Base-by-base conservation (phyloP, 2,797 vertebrate species). In the Fringilla coelebs region DNA sequence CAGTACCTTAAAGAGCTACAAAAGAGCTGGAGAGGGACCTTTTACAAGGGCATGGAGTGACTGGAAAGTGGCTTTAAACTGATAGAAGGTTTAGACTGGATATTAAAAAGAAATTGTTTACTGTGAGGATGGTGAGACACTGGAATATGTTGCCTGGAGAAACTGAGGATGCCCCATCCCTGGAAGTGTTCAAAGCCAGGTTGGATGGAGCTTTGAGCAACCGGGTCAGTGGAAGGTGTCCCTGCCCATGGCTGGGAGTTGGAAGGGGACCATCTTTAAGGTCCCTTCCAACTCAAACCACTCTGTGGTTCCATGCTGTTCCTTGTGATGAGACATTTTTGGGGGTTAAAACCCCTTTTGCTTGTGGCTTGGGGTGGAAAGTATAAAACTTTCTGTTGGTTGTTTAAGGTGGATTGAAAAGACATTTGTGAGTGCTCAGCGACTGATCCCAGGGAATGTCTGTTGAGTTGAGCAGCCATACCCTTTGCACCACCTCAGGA, bases 371-470 rank as follows among this genome's bases (percentile, higher is more conserved):
- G 12, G 3, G 28, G 17, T 55, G 13, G 41, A 31, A 87, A 46
- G 31, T 34, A 12, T 62, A 43, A 52, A 81, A n/a, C 34, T 63
- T 86, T 17, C 45, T 81, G 26, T 62, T 81, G 36, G 6, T 76
- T 88, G 20, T 62, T 81, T 34, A 61, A n/a, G 31, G 10, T 63
- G 45, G 25, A 32, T 75, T 71, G 63, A 71, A 61, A 74, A 61
- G 21, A 24, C 6, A 1, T 76, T 60, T 45, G 3, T 70, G 45
- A 71, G 14, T 0, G 0, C 25, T 82, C 0, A 0, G 11, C 73
- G 31, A 71, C 45, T 19, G 25, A 20, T 82, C n/a, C 17, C 25
- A 10, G 11, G 79, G 43, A 58, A 41, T 3, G 7, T 51, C 29
- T 65, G 11, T 63, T 51, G 67, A 76, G 52, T 1, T 77, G 60